phyloP scores from a whole-genome alignment of 2,113 vertebrate species.

The Axis porcinus region DNA sequence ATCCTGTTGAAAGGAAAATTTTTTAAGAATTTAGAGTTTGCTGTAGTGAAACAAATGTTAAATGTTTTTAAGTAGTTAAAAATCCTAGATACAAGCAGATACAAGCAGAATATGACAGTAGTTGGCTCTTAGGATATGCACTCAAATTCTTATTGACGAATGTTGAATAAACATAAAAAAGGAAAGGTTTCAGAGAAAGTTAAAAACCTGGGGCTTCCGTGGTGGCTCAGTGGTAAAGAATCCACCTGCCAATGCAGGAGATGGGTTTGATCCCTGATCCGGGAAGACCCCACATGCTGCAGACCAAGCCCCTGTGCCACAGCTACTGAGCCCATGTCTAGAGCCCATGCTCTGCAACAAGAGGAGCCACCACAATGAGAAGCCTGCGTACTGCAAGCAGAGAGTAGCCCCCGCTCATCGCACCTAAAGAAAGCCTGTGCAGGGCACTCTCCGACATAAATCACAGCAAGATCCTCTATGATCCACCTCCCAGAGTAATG shows the following conservation, averaged over 20 bases:
- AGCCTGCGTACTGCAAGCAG: background rate
- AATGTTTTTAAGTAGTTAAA: conserved; percentile 22
- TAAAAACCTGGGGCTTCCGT: background rate
- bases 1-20: background rate
- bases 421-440: background rate
- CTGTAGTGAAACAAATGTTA: background rate
- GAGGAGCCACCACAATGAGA: background rate
- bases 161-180: background rate
- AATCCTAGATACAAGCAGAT: conserved; percentile 7
- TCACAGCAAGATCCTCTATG: background rate
- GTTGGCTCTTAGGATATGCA: background rate
- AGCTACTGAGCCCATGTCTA: background rate
- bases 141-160: background rate
- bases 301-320: background rate
- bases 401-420: background rate
- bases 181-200: background rate
- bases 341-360: background rate
- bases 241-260: background rate
- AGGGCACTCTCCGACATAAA: background rate
- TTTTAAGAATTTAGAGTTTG: background rate
- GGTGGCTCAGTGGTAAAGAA: background rate
- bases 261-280: background rate
- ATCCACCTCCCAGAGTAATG: background rate
- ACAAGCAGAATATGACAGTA: background rate
- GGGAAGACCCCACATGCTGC: background rate